Conservation (phyloP, 2,797 vertebrate genomes). For the Malurus leucopterus region DNA sequence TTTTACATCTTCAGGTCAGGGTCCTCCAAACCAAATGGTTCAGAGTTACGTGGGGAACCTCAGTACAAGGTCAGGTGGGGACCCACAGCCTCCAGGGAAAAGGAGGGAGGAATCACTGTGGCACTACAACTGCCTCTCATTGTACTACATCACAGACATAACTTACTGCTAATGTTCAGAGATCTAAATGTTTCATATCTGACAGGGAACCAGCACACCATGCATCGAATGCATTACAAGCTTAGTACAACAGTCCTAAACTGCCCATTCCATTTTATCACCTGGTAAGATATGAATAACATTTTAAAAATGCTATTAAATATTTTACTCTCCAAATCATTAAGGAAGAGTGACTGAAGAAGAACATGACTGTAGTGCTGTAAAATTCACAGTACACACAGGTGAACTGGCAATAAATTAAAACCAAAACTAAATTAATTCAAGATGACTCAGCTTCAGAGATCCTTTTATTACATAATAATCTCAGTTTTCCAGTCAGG, state of each 20-base stretch:
- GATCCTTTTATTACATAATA: not conserved
- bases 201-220: not conserved
- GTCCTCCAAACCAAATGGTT: not conserved
- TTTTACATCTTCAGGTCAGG: not conserved
- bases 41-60: too few relatives aligned
- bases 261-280: not conserved
- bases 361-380: not conserved
- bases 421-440: not conserved
- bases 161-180: not conserved
- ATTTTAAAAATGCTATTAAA: not conserved
- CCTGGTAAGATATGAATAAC: not conserved
- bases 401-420: not conserved
- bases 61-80: not conserved
- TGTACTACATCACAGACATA: not conserved
- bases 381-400: not conserved
- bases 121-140: not conserved
- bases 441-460: conserved; percentile 2
- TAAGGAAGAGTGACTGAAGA: not conserved
- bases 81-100: not conserved
- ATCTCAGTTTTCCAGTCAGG: not conserved
- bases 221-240: not conserved
- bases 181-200: not conserved
- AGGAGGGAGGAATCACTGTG: not conserved
- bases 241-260: not conserved
- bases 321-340: not conserved